These are phyloP conservation scores for Erynnis tages DNA, from an alignment of 2,888 invertebrate species.

Conservation along the genomic window DNA sequence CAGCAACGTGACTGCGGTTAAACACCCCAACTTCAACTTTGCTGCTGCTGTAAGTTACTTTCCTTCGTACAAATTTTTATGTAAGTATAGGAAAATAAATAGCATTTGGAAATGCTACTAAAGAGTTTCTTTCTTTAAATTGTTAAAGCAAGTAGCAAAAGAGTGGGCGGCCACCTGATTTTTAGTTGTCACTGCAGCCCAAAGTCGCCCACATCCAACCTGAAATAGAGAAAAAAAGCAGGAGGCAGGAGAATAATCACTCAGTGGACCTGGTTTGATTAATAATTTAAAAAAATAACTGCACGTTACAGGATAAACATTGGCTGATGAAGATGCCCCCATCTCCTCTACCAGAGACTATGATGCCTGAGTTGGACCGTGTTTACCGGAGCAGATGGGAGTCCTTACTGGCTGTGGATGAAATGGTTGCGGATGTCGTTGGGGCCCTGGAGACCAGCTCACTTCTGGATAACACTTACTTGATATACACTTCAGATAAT, in stretches of 20 bases:
- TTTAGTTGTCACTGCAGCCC: no score
- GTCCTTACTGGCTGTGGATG: slow-evolving; percentile 92
- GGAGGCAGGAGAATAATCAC: no score
- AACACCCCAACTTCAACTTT: slow-evolving; percentile 85
- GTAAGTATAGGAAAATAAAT: no score
- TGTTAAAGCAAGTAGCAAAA: no score
- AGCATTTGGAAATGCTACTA: no score
- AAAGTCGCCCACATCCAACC: no score
- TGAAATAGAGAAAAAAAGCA: no score
- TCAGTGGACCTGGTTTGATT: no score
- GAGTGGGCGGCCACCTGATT: no score
- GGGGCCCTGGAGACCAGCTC: slow-evolving; percentile 73
- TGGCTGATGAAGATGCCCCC: slow-evolving; percentile 90
- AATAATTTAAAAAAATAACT: no score
- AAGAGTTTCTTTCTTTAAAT: no score
- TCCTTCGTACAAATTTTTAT: no score
- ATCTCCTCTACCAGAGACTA: slow-evolving; percentile 80
- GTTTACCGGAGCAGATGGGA: slow-evolving; percentile 89
- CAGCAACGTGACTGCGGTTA: slow-evolving; percentile 81
- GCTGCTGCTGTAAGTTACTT: slow-evolving; percentile 59
- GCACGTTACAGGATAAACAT: slow-evolving; percentile 90
- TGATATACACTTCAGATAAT: slow-evolving; percentile 94
- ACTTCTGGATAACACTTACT: slow-evolving; percentile 87
- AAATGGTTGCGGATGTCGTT: slow-evolving; percentile 86
- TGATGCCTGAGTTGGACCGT: slow-evolving; percentile 84